Evolutionary conservation across 2,888 invertebrate genomes (phyloP), one percentile per base, ranked within the genome.

Genomic region (Protonemura montana): DNA sequence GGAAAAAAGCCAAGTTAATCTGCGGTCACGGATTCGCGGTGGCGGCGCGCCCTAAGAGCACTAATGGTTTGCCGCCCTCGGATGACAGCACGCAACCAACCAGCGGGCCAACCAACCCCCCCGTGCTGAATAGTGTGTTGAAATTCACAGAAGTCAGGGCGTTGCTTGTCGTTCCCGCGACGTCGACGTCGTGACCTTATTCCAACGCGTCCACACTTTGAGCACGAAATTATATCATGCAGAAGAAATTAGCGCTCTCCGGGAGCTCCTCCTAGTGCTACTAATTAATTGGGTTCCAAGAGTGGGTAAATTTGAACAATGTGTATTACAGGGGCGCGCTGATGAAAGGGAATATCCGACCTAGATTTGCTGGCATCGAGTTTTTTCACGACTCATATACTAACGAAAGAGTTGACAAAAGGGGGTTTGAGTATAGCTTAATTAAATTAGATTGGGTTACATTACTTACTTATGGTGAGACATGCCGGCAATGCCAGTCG

Each of bases 381-480:
- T 10, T 21, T 21, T 59, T 59, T 21, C 21, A 59, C n/a, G n/a
- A n/a, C n/a, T n/a, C n/a, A n/a, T n/a, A n/a, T n/a, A n/a, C n/a
- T n/a, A n/a, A n/a, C n/a, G n/a, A n/a, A n/a, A n/a, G n/a, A n/a
- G n/a, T n/a, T n/a, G n/a, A n/a, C n/a, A n/a, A n/a, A n/a, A n/a
- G n/a, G n/a, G n/a, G n/a, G n/a, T n/a, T n/a, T n/a, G n/a, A n/a
- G n/a, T n/a, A n/a, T n/a, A n/a, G n/a, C n/a, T n/a, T n/a, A 25
- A 28, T 82, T 35, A 82, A 16, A 27, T 13, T 85, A 42, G 6
- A 41, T 85, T 21, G 26, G 78, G 87, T 86, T 86, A 88, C 89
- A 35, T 10, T 10, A 92, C 94, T 94, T 90, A 94, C 94, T 92
- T 90, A 92, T 91, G 88, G 92, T 90, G 82, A 93, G 91, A 87